Base-by-base conservation (phyloP, 1,140 invertebrate species). In the Drosophila sp. region DNA sequence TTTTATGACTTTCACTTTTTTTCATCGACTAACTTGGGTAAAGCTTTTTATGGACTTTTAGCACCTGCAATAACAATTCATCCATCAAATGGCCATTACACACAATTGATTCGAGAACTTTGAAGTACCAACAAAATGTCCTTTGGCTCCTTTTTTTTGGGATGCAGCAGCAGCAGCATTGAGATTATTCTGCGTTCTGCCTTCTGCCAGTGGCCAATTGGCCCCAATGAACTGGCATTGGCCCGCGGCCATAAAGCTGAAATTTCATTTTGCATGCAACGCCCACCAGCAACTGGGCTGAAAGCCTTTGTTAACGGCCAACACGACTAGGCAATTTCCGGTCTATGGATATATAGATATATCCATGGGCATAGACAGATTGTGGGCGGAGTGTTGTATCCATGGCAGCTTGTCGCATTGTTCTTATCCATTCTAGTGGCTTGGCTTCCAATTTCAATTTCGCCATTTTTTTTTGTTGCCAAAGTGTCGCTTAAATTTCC, bases 201-300 rank as follows among this genome's bases (percentile, higher is more conserved):
- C 17, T n/a, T 6, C 27, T 10, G 8, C 11, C 25, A 62, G 30
- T 33, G 40, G 60, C 41, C 60, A 47, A 47, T 62, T 30, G 58
- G 41, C 29, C 40, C 8, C 4, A 11, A 47, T 3, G 40, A 44
- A 23, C 29, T 41, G 40, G 27, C 38, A 25, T 58, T 33, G 56
- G 55, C 50, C 60, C 4, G 35, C 54, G 67, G 72, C 38, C 40
- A 56, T 65, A 66, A 66, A 54, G 38, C 40, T 66, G 33, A 27
- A 47, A 74, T 62, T 71, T 75, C 62, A 71, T 75, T 71, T 66
- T 66, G 44, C 69, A 62, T 56, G 32, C 33, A 57, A 41, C 40
- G 57, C 57, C 50, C 62, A 23, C 25, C 8, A 5, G 4, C 11
- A 33, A 17, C 40, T 57, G 40, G 40, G 29, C 27, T 11, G 17